Base-by-base conservation (phyloP, 2,113 vertebrate species). In the Hylia prasina region DNA sequence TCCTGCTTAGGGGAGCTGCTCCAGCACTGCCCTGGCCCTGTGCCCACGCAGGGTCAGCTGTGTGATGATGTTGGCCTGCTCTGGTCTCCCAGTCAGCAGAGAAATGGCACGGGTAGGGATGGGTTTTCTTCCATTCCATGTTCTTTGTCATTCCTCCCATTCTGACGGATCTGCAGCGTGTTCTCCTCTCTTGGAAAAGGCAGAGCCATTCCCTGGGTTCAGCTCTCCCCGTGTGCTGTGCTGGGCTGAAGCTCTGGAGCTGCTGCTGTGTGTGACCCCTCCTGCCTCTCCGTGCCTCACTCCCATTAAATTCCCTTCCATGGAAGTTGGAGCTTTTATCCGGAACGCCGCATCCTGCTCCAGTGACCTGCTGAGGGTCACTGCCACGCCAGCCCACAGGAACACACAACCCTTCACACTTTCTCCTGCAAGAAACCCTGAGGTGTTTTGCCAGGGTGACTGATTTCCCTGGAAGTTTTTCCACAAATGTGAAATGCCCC, bases 361-460 rank as follows among this genome's bases (percentile, higher is more conserved):
- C 58, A 1, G 73, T 70, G 82, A 28, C 88, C 60, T 33, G 50
- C 40, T 0, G 10, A 8, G 64, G 22, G 24, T 65, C 53, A 1
- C 3, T 31, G 54, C 60, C 64, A 40, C 44, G 6, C 20, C 24
- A 78, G 10, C 64, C 45, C 39, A 8, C 63, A 64, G 56, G 39
- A 87, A 0, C 42, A 2, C 37, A 5, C 12, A 13, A 1, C 10
- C 8, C 9, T 54, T 0, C 2, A 2, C 30, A 1, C 61, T 44
- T 73, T 24, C 30, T 60, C 70, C 35, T 25, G 14, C 6, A 13
- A 63, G 33, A 15, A 53, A 11, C 17, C 3, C 44, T 61, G 40
- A 60, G 28, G 6, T 39, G 15, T 70, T 72, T 72, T 7, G 56
- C 37, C 45, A 18, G 10, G 2, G 4, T 0, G 2, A 28, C 20